Conservation (phyloP, 2,888 invertebrate genomes). For the Tenthredo distinguenda region DNA sequence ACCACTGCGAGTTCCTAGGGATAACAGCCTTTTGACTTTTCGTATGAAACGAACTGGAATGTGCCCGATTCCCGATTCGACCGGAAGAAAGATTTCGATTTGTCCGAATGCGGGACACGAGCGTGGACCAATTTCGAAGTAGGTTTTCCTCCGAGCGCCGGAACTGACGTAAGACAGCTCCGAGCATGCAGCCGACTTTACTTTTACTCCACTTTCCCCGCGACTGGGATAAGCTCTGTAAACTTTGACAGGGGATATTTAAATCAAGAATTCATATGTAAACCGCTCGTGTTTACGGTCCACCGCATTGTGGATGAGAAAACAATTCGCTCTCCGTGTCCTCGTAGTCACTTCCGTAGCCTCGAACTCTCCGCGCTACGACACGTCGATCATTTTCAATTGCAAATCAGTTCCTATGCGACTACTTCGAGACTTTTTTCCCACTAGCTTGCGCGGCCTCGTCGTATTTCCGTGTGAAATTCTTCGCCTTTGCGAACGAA, state of each 20-base stretch:
- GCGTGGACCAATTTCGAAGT: neutral
- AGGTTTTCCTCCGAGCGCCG: slow-evolving; percentile 5
- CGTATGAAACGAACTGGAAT: neutral
- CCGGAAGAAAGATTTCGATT: neutral
- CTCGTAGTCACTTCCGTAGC: neutral
- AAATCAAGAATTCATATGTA: neutral
- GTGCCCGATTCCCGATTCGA: neutral
- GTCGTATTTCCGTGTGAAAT: neutral
- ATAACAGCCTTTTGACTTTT: neutral
- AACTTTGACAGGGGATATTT: slow-evolving; percentile 31
- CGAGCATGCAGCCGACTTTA: slow-evolving; percentile 1
- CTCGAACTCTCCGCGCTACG: neutral
- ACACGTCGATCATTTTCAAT: neutral
- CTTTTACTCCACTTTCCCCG: slow-evolving; percentile 28
- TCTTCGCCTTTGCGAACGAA: too few species aligned
- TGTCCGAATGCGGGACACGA: neutral
- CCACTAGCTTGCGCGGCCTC: neutral
- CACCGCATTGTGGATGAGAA: neutral
- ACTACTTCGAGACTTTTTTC: neutral
- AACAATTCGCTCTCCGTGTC: neutral
- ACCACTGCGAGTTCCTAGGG: neutral
- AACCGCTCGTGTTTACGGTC: neutral
- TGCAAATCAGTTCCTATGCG: neutral
- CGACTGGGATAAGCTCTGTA: neutral
- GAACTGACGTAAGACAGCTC: slow-evolving; percentile 18